These are phyloP conservation scores for Pantherophis guttatus DNA, from an alignment of 2,113 vertebrate genomes.

Conservation along the genomic window DNA sequence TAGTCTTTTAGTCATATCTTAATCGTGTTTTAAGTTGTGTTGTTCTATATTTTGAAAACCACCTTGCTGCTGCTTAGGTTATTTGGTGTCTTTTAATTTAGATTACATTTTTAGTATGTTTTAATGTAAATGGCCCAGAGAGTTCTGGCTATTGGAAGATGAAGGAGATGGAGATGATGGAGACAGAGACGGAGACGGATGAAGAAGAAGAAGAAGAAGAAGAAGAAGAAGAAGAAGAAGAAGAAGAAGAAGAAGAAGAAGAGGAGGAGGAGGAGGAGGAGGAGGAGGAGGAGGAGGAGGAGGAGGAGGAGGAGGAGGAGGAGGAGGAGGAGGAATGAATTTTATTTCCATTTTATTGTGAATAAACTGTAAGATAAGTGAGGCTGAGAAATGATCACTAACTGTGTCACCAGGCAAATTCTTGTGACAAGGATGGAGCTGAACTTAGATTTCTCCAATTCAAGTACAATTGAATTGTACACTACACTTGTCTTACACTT, in stretches of 20 bases:
- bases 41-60: neutral
- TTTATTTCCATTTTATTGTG: neutral
- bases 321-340: neutral
- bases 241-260: too few relatives aligned
- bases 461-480: neutral
- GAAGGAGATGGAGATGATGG: neutral
- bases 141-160: neutral
- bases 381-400: neutral
- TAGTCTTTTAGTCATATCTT: neutral
- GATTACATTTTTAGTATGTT: neutral
- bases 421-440: neutral
- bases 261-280: fast-evolving
- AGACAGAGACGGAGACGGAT: too few relatives aligned
- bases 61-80: neutral
- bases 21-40: neutral
- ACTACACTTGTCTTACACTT: neutral
- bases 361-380: neutral
- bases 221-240: neutral
- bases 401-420: neutral
- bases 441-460: neutral
- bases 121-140: neutral
- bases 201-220: too few relatives aligned
- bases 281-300: too few relatives aligned
- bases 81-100: neutral
- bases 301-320: fast-evolving